Conservation (phyloP, 2,797 vertebrate genomes). For the Salmo trutta region DNA sequence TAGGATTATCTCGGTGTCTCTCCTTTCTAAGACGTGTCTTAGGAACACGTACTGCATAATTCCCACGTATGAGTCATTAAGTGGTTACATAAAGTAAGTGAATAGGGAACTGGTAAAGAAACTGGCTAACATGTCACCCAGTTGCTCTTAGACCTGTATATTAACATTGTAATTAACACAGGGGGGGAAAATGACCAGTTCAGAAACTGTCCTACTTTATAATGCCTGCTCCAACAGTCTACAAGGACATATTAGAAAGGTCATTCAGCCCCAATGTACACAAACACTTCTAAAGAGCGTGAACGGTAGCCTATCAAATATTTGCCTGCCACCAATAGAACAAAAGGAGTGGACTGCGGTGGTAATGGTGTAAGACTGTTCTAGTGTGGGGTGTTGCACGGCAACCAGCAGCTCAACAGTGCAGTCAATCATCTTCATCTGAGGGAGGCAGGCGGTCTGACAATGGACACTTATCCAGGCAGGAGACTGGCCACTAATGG, state of each 20-base stretch:
- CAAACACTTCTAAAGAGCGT: neutral
- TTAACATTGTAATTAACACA: too few relatives aligned
- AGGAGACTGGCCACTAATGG: constrained; percentile 71
- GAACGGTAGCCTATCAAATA: neutral
- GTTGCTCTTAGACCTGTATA: too few relatives aligned
- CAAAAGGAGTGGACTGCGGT: constrained; percentile 22
- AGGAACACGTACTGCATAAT: constrained; percentile 21
- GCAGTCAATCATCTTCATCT: constrained; percentile 55
- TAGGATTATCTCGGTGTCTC: constrained; percentile 5
- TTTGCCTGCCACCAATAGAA: constrained; percentile 38
- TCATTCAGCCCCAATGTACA: neutral
- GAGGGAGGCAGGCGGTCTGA: constrained; percentile 43
- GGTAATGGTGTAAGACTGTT: constrained; percentile 54
- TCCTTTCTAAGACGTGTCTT: constrained; percentile 4
- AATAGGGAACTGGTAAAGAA: too few relatives aligned
- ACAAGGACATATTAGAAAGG: neutral
- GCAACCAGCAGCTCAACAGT: constrained; percentile 55
- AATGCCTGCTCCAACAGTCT: neutral
- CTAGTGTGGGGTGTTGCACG: constrained; percentile 39
- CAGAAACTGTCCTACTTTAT: neutral
- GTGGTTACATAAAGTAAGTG: too few relatives aligned
- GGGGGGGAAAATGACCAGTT: neutral
- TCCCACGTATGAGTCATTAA: constrained; percentile 33
- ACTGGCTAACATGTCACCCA: too few relatives aligned
- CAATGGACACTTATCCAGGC: constrained; percentile 68